Percentiles rank a stretch among this genome's conserved stretches.
These are phyloP conservation scores for Florisuga fusca DNA, from an alignment of 2,797 vertebrate genomes.

Conservation along the genomic window DNA sequence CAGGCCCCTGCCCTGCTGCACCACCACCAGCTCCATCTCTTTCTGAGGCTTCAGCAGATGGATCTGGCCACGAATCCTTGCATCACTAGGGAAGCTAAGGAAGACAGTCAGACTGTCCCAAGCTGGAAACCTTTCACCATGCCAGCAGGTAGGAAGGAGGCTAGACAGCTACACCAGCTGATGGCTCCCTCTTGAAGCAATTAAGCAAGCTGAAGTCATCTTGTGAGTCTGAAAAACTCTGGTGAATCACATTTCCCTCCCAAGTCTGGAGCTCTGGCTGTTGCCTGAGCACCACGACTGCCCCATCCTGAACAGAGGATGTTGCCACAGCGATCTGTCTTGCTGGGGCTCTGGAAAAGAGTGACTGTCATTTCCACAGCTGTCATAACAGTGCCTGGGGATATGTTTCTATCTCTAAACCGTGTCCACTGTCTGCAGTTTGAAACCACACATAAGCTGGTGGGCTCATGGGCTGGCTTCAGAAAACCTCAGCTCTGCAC, in stretches of 20 bases:
- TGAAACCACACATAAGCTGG: conserved; percentile 36
- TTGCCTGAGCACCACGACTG: neutral
- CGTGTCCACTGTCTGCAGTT: neutral
- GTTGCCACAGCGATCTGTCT: neutral
- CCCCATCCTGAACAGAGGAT: neutral
- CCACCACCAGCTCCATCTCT: neutral
- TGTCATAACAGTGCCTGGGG: neutral
- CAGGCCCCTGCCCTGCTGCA: neutral
- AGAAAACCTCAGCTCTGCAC: conserved; percentile 24
- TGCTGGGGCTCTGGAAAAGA: neutral
- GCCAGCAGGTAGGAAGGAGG: neutral
- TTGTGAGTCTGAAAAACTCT: neutral
- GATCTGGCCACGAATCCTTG: neutral
- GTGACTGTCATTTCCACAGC: neutral
- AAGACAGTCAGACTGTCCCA: neutral
- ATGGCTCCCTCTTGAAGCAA: neutral
- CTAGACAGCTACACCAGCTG: neutral
- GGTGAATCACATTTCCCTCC: neutral
- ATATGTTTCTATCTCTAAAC: neutral
- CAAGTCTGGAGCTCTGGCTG: neutral
- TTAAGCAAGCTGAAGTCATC: neutral
- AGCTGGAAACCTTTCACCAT: neutral
- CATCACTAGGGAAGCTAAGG: neutral
- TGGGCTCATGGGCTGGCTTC: neutral
- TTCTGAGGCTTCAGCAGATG: neutral